Percentiles rank a stretch among this genome's conserved stretches.
Evolutionary conservation across 1,140 invertebrate species (phyloP).

Genomic region (Octopus sinensis): DNA sequence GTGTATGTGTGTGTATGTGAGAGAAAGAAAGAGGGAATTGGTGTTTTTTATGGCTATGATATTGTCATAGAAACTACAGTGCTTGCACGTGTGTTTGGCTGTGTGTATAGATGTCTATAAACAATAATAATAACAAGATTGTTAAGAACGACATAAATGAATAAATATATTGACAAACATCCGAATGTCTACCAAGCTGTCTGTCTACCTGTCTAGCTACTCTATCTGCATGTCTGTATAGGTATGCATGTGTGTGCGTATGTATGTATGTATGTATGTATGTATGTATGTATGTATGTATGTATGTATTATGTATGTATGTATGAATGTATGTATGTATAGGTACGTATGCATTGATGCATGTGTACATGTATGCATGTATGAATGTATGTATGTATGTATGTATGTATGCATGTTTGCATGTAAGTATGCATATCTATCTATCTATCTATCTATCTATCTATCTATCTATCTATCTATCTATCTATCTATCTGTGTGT

Average conservation of each 20-base stretch:
- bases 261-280: not conserved
- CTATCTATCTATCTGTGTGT: not conserved
- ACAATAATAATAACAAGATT: not conserved
- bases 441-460: constrained; percentile 3
- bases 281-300: not conserved
- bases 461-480: constrained; percentile 1
- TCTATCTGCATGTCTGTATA: not conserved
- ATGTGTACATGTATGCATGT: not conserved
- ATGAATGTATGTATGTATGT: not conserved
- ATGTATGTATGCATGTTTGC: not conserved
- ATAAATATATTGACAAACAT: too few relatives aligned
- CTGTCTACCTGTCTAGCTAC: not conserved
- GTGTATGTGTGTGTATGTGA: too few relatives aligned
- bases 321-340: constrained; percentile 11
- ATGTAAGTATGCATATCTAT: constrained; percentile 1
- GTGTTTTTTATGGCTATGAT: too few relatives aligned
- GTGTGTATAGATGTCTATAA: not conserved
- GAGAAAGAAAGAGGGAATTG: too few relatives aligned
- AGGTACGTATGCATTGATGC: not conserved
- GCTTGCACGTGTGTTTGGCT: not conserved
- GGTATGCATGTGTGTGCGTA: not conserved
- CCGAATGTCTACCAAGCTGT: not conserved
- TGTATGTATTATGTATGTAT: not conserved
- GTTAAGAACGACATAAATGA: too few relatives aligned
- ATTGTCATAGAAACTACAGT: too few relatives aligned